These are phyloP conservation scores for Gerris lacustris DNA, from an alignment of 2,888 invertebrate genomes.

Conservation along the genomic window DNA sequence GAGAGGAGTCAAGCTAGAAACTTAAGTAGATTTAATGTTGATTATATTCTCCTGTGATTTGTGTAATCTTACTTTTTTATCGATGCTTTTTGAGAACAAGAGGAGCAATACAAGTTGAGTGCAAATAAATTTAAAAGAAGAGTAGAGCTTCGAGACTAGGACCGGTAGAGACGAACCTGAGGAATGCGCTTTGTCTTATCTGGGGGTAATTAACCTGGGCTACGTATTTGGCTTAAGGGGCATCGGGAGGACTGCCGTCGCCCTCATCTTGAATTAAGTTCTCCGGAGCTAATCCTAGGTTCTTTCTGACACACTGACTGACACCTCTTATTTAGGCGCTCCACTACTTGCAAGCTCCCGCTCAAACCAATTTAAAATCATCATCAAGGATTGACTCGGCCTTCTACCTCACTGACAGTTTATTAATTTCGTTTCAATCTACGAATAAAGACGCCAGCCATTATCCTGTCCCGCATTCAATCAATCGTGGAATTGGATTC, in stretches of 20 bases:
- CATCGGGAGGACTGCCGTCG: not conserved
- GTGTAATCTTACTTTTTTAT: too few species aligned
- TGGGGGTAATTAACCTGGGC: not conserved
- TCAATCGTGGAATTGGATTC: too few species aligned
- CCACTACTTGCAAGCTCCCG: not conserved
- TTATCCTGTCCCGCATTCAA: too few species aligned
- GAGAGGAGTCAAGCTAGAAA: too few species aligned
- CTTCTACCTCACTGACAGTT: not conserved
- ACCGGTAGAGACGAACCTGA: too few species aligned
- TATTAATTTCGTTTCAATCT: not conserved
- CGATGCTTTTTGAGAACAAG: too few species aligned
- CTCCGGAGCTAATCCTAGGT: not conserved
- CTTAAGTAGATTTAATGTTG: too few species aligned
- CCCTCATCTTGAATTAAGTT: not conserved
- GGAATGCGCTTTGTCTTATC: not conserved
- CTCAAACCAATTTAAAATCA: constrained; percentile 3
- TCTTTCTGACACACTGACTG: not conserved
- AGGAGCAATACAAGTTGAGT: too few species aligned
- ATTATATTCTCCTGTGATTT: too few species aligned
- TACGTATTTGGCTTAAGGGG: not conserved
- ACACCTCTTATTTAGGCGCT: not conserved
- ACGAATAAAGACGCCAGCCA: not conserved
- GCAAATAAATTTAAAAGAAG: too few species aligned
- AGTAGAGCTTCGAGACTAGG: too few species aligned
- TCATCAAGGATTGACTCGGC: not conserved